phyloP scores from a whole-genome alignment of 2,888 invertebrate species.

The Pandemis cinnamomeana region DNA sequence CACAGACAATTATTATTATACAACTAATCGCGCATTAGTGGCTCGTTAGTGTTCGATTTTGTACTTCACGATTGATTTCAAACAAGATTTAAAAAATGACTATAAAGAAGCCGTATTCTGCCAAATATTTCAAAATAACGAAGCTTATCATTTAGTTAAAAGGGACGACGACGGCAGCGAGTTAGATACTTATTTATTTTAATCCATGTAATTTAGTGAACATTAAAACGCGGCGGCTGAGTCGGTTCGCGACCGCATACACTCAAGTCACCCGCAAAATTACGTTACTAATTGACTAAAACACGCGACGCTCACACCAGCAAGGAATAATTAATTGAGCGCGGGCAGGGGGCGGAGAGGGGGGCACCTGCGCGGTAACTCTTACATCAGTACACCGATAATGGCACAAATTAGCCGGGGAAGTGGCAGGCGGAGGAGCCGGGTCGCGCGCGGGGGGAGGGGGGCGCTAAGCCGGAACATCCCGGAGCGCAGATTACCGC shows the following conservation, averaged over 20 bases:
- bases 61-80: neutral
- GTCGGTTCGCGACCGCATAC: slow-evolving; percentile 74
- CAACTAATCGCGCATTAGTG: slow-evolving; percentile 43
- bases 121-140: neutral
- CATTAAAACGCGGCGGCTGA: slow-evolving; percentile 65
- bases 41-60: slow-evolving; percentile 13
- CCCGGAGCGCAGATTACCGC: slow-evolving; percentile 85
- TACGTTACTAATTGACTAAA: slow-evolving; percentile 85
- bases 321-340: slow-evolving; percentile 84
- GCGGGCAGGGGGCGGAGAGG: slow-evolving; percentile 66
- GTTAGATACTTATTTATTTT: slow-evolving; percentile 49
- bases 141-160: slow-evolving; percentile 15
- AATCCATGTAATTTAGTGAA: slow-evolving; percentile 54
- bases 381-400: slow-evolving; percentile 85
- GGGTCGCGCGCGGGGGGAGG: slow-evolving; percentile 48
- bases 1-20: slow-evolving; percentile 34
- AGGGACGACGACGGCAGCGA: slow-evolving; percentile 38
- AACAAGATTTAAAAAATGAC: neutral
- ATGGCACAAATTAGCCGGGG: slow-evolving; percentile 84
- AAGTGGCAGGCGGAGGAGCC: slow-evolving; percentile 74
- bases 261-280: slow-evolving; percentile 84
- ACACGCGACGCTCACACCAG: slow-evolving; percentile 85
- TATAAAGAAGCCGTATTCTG: neutral
- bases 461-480: slow-evolving; percentile 84
- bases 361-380: slow-evolving; percentile 82